Evolutionary conservation across 2,113 vertebrate species (phyloP), one percentile per base, ranked within the genome.

Genomic region (Triplophysa tibetana): DNA sequence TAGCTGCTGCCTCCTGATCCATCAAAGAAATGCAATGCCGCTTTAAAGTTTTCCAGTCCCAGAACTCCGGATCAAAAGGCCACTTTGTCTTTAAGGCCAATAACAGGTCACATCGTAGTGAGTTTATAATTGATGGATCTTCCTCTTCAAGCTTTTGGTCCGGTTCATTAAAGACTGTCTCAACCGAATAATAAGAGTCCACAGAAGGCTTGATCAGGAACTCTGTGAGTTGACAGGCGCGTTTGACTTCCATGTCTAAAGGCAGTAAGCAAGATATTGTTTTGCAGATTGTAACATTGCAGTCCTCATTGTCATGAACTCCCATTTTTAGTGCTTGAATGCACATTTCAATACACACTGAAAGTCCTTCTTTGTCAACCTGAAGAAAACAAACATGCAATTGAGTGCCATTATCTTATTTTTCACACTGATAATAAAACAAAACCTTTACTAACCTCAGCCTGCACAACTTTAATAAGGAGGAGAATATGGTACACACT

Each of bases 21-120:
- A 99, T 99, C 87, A 99, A 90, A 63, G 94, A 94, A 86, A 99
- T 93, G 89, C 98, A 99, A 33, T 98, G 97, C 78, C 95, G 95
- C 89, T 99, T 99, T 50, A 99, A 91, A 78, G 97, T 98, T 93
- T 98, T 99, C 98, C 98, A 99, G 92, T 99, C 97, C 98, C 96
- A 99, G 89, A 99, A 99, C 88, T 99, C 98, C 56, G 98, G 98
- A 94, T 99, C 98, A 92, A 99, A 99, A 92, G 98, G 97, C 98
- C 98, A 99, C 85, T 98, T 96, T 84, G 94, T 97, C 95, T 99
- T 99, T 90, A 99, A 95, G 84, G 98, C 98, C 89, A 99, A 94
- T 87, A 99, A 91, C 85, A 99, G 94, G 88, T 99, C 98, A 86
- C 97, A 99, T 82, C 96, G 97, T 77, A 99, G 89, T 79, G 98